Conservation (phyloP, 1,140 invertebrate genomes). For the Helicoverpa zea region DNA sequence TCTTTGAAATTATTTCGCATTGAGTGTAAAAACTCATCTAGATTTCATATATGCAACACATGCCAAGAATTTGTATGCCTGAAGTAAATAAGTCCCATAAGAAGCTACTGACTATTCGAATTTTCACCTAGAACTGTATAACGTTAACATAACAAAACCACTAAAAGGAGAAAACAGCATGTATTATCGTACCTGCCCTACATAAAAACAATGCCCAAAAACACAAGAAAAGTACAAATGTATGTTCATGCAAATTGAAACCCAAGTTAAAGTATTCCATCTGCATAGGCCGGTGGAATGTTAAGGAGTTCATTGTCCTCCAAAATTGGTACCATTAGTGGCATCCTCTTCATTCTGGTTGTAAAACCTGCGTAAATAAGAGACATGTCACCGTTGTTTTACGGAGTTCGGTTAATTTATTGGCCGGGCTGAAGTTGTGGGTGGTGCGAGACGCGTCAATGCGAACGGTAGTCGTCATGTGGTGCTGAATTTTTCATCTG, state of each 20-base stretch:
- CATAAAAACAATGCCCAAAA: slow-evolving; percentile 8
- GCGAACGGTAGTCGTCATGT: too few species aligned
- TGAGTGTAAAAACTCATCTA: too few species aligned
- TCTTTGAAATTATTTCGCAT: too few species aligned
- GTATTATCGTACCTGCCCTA: background rate
- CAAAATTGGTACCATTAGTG: slow-evolving; percentile 46
- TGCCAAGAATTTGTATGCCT: too few species aligned
- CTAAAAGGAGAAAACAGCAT: background rate
- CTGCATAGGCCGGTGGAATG: slow-evolving; percentile 22
- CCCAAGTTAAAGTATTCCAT: slow-evolving; percentile 31
- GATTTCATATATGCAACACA: too few species aligned
- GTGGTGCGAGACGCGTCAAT: background rate
- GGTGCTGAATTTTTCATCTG: background rate
- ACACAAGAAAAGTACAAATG: slow-evolving; percentile 1
- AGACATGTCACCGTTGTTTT: slow-evolving; percentile 48
- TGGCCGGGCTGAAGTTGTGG: slow-evolving; percentile 3
- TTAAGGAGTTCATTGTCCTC: slow-evolving; percentile 19
- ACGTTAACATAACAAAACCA: background rate
- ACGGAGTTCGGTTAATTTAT: slow-evolving; percentile 22
- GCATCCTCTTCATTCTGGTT: slow-evolving; percentile 45
- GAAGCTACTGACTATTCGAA: too few species aligned
- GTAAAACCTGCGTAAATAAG: slow-evolving; percentile 48
- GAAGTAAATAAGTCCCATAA: too few species aligned
- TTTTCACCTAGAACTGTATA: background rate
- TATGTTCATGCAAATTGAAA: slow-evolving; percentile 20